Percentiles rank a stretch among this genome's conserved stretches.
Evolutionary conservation across 1,140 invertebrate species (phyloP).

Genomic region (Chymomyza costata): DNA sequence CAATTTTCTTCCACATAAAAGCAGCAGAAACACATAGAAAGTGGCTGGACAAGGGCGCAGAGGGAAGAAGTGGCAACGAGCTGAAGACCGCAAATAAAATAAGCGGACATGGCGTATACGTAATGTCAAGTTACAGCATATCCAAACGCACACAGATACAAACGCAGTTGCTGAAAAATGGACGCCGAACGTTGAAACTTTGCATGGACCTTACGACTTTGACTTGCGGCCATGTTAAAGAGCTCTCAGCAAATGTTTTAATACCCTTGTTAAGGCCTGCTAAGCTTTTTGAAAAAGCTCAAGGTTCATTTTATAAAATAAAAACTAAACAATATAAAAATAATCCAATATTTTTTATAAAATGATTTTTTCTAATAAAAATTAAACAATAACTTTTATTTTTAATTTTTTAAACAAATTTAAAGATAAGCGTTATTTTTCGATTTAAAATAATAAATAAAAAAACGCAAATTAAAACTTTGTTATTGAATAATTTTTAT

Average conservation of each 20-base stretch:
- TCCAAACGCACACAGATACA: no score
- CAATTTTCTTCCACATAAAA: conserved; percentile 46
- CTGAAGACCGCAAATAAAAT: conserved; percentile 66
- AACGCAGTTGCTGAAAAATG: conserved; percentile 56
- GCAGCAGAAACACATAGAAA: conserved; percentile 8
- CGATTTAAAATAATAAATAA: no score
- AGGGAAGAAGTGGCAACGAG: conserved; percentile 16
- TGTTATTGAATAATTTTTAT: no score
- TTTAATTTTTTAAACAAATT: no score
- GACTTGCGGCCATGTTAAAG: no score
- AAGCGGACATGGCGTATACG: conserved; percentile 62
- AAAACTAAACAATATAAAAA: neutral
- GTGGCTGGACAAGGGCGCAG: neutral
- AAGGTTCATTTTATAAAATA: neutral
- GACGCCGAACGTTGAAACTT: conserved; percentile 51
- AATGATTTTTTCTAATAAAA: no score
- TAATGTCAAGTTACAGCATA: conserved; percentile 25
- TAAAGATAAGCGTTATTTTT: no score
- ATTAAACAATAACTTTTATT: no score
- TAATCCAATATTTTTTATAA: neutral
- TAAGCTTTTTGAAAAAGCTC: neutral
- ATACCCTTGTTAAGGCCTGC: no score
- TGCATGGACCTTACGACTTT: conserved; percentile 23
- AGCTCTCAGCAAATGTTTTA: no score
- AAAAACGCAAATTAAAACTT: no score